Evolutionary conservation across 2,888 invertebrate genomes (phyloP), one percentile per base, ranked within the genome.

Genomic region (Arctia plantaginis): DNA sequence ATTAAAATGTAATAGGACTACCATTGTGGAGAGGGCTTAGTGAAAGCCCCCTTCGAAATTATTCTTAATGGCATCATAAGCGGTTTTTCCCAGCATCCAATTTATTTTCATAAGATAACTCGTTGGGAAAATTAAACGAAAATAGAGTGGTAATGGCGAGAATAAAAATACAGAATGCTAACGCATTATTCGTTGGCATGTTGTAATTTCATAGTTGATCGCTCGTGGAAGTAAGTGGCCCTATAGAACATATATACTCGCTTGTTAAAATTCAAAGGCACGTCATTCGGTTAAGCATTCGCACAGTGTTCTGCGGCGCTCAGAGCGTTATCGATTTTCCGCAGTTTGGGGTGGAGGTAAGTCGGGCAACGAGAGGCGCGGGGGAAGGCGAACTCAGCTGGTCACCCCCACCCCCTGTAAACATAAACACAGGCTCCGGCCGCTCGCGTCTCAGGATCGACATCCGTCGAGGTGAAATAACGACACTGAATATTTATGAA

Each of bases 401-500:
- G 91, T 90, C 88, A 82, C 80, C 88, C 88, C 84, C 85, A 81
- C 81, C 85, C 89, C 92, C 93, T 92, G 94, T 93, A 95, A 94
- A 94, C 94, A 94, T 94, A 95, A 95, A 95, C 95, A 94, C 93
- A 90, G 90, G 89, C 90, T 91, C 88, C 87, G 78, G 77, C 82
- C 79, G 77, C 82, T 66, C 80, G 80, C 79, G 76, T 84, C 86
- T 84, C 91, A 92, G 91, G 90, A 94, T 93, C 94, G 93, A 92
- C 93, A 91, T 91, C 91, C 91, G 91, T 86, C 91, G 93, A 94
- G 94, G 94, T 94, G 93, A 93, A 94, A 94, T 94, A 94, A 93
- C 92, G 91, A 93, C 91, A 89, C 91, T 93, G 95, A 95, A 95
- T 95, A 95, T 95, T 94, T 95, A 95, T 95, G 93, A 93, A 91